Evolutionary conservation across 30 jellyfish, hydroid and myxozoan genomes (phyloP).

Genomic region (Pelagia noctiluca): DNA sequence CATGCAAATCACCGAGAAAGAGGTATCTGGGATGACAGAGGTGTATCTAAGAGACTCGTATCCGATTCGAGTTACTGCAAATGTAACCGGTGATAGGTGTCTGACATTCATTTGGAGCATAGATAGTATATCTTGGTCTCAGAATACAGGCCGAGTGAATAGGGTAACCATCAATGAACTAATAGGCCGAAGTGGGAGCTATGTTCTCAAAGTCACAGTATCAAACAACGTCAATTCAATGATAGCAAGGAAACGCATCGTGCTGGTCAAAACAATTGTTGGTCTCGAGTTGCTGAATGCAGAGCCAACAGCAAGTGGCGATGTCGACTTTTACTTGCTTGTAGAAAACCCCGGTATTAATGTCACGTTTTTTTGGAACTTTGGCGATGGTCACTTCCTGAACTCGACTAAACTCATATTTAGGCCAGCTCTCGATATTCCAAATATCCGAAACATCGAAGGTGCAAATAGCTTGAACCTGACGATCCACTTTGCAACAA

Average conservation of each 20-base stretch:
- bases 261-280: constrained; percentile 14
- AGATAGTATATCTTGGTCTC: constrained; percentile 15
- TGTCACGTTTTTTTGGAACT: constrained; percentile 33
- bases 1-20: constrained; percentile 1
- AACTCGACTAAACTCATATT: not conserved
- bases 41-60: constrained; percentile 1
- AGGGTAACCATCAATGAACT: constrained; percentile 18
- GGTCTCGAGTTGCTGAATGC: constrained; percentile 23
- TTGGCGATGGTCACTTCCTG: constrained; percentile 35
- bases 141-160: not conserved
- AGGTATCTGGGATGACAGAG: constrained; percentile 4
- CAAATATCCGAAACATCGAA: not conserved
- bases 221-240: not conserved
- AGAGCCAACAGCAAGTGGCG: constrained; percentile 5
- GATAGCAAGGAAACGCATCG: not conserved
- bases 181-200: constrained; percentile 4
- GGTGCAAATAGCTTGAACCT: constrained; percentile 34
- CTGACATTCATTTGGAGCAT: constrained; percentile 38
- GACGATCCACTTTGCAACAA: not conserved
- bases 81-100: constrained; percentile 54
- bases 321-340: constrained; percentile 21
- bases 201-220: constrained; percentile 37
- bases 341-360: constrained; percentile 23
- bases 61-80: constrained; percentile 46
- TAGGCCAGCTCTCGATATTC: constrained; percentile 23